Evolutionary conservation across 2,113 vertebrate genomes (phyloP).

Genomic region (Vulpes lagopus): DNA sequence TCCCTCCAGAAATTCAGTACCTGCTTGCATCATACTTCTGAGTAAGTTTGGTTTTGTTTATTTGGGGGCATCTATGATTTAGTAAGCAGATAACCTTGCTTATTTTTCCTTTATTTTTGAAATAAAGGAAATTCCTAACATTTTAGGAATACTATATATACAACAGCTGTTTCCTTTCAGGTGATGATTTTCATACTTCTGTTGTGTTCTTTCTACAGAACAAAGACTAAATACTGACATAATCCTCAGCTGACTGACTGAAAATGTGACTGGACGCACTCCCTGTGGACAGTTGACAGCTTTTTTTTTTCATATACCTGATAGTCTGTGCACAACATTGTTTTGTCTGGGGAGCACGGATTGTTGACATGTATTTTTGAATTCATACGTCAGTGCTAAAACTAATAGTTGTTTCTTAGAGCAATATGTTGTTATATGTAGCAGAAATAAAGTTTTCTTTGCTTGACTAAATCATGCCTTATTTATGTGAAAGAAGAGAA

Average conservation of each 20-base stretch:
- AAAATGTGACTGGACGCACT: slow-evolving; percentile 89
- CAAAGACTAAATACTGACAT: slow-evolving; percentile 90
- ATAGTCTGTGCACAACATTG: slow-evolving; percentile 77
- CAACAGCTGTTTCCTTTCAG: slow-evolving; percentile 70
- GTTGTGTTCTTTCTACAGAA: slow-evolving; percentile 90
- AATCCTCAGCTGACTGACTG: slow-evolving; percentile 90
- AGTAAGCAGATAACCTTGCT: slow-evolving; percentile 43
- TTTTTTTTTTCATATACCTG: slow-evolving; percentile 82
- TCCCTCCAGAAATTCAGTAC: slow-evolving; percentile 66
- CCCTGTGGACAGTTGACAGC: slow-evolving; percentile 89
- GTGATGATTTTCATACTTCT: slow-evolving; percentile 88
- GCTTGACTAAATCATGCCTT: slow-evolving; percentile 82
- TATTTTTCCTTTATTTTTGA: not conserved
- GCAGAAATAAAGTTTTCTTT: slow-evolving; percentile 79
- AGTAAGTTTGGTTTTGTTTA: slow-evolving; percentile 73
- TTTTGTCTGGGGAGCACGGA: slow-evolving; percentile 68
- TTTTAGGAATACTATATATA: slow-evolving; percentile 64
- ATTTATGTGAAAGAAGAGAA: slow-evolving; percentile 78
- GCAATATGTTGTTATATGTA: slow-evolving; percentile 80
- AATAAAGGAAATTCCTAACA: slow-evolving; percentile 56
- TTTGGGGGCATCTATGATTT: slow-evolving; percentile 47
- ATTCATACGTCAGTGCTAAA: slow-evolving; percentile 76
- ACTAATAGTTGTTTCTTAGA: slow-evolving; percentile 81
- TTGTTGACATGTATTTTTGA: slow-evolving; percentile 78
- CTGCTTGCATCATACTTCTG: slow-evolving; percentile 57